These are phyloP conservation scores for Melieria picta DNA, from an alignment of 2,888 invertebrate species.

Conservation along the genomic window DNA sequence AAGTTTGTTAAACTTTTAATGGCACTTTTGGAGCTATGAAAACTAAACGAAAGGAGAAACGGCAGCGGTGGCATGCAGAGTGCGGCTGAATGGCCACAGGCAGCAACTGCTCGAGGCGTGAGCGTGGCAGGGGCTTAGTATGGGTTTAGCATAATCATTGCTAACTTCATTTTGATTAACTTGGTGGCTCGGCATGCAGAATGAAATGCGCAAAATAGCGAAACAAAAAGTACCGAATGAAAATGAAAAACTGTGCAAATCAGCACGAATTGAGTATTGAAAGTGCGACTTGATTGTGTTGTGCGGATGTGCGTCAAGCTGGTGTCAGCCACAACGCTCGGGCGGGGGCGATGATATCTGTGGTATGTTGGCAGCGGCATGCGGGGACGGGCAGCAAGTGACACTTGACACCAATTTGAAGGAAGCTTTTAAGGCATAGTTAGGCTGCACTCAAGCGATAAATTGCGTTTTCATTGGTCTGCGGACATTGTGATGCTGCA, in stretches of 20 bases:
- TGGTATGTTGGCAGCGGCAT: too few species aligned
- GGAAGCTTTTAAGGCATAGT: slow-evolving; percentile 20
- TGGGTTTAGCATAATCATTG: slow-evolving; percentile 23
- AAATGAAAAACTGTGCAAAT: not conserved
- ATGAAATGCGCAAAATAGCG: slow-evolving; percentile 8
- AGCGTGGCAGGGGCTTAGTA: not conserved
- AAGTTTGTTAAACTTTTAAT: slow-evolving; percentile 57
- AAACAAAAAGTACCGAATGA: not conserved
- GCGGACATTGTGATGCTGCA: not conserved
- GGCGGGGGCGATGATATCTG: too few species aligned
- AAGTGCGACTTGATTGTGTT: too few species aligned
- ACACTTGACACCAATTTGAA: slow-evolving; percentile 46
- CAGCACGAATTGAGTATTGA: too few species aligned
- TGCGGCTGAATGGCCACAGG: too few species aligned
- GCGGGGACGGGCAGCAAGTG: not conserved
- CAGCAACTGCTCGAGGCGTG: not conserved
- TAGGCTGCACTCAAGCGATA: slow-evolving; percentile 51
- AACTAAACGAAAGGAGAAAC: not conserved
- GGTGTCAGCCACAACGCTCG: too few species aligned
- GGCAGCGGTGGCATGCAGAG: not conserved
- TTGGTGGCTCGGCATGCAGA: slow-evolving; percentile 2
- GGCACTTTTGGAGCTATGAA: slow-evolving; percentile 42
- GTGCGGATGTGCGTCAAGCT: too few species aligned
- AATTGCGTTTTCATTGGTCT: slow-evolving; percentile 46
- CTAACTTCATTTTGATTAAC: slow-evolving; percentile 20